Evolutionary conservation across 2,888 invertebrate genomes (phyloP).

Genomic region (Apoda limacodes): DNA sequence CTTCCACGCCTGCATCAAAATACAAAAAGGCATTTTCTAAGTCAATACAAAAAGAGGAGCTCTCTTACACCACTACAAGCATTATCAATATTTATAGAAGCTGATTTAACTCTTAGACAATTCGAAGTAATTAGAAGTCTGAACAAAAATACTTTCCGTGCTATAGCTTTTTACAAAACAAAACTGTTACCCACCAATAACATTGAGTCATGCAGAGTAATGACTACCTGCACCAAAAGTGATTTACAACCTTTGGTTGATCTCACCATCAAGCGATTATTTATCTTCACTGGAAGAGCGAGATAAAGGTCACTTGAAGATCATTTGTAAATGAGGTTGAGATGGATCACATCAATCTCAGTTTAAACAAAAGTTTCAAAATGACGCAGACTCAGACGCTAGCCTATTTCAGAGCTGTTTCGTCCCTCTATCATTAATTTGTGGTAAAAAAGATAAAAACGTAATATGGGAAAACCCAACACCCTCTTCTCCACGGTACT

Average conservation of each 20-base stretch:
- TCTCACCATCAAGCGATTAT: too few species aligned
- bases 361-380: conserved; percentile 17
- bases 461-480: conserved; percentile 23
- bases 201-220: too few species aligned
- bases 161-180: too few species aligned
- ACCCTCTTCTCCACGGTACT: conserved; percentile 23
- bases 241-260: too few species aligned
- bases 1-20: conserved; percentile 10
- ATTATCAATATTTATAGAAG: conserved; percentile 17
- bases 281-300: too few species aligned
- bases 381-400: conserved; percentile 13
- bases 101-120: too few species aligned
- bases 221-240: too few species aligned
- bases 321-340: too few species aligned
- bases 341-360: conserved; percentile 20
- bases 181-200: too few species aligned
- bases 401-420: conserved; percentile 23
- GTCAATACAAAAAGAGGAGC: conserved; percentile 1
- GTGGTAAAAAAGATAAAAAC: conserved; percentile 16
- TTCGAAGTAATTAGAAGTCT: too few species aligned
- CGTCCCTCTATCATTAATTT: conserved; percentile 20
- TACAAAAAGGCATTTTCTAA: conserved; percentile 6
- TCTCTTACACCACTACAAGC: conserved; percentile 9
- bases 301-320: too few species aligned
- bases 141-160: too few species aligned